phyloP scores from a whole-genome alignment of 2,113 vertebrate genomes.

The Macrotis lagotis region DNA sequence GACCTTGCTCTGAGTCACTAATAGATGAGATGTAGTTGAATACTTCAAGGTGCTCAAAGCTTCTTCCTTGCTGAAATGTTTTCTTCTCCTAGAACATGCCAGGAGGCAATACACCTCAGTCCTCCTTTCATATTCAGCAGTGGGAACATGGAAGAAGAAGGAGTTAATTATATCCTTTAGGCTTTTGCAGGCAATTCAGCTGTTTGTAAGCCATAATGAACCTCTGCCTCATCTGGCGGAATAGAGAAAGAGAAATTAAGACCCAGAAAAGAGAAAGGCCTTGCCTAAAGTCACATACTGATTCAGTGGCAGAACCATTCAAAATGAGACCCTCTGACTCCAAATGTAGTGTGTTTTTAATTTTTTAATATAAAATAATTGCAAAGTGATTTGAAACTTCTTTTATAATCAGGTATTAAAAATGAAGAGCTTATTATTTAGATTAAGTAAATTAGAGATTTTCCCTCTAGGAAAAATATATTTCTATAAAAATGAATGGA shows the following conservation, averaged over 20 bases:
- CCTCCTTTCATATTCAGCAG: not conserved
- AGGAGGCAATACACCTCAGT: not conserved
- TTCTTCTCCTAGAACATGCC: not conserved
- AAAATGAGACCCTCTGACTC: not conserved
- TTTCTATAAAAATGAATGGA: not conserved
- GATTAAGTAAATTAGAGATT: not conserved
- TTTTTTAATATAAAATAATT: not conserved
- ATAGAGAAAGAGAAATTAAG: too few relatives aligned
- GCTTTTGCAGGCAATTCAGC: too few relatives aligned
- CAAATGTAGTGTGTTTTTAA: not conserved
- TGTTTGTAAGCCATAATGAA: too few relatives aligned
- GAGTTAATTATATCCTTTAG: not conserved
- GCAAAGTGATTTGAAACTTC: not conserved
- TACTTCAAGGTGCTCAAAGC: not conserved
- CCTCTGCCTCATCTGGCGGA: too few relatives aligned
- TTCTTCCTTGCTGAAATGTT: not conserved
- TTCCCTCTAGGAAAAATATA: constrained; percentile 23
- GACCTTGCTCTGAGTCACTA: not conserved
- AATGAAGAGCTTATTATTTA: not conserved
- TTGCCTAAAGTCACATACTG: not conserved
- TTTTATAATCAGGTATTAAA: not conserved
- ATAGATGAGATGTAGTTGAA: not conserved
- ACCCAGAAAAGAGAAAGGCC: not conserved
- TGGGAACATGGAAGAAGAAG: not conserved
- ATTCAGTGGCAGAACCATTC: not conserved